These are phyloP conservation scores for Tetramorium bicarinatum DNA, from an alignment of 2,888 invertebrate genomes.

Conservation along the genomic window DNA sequence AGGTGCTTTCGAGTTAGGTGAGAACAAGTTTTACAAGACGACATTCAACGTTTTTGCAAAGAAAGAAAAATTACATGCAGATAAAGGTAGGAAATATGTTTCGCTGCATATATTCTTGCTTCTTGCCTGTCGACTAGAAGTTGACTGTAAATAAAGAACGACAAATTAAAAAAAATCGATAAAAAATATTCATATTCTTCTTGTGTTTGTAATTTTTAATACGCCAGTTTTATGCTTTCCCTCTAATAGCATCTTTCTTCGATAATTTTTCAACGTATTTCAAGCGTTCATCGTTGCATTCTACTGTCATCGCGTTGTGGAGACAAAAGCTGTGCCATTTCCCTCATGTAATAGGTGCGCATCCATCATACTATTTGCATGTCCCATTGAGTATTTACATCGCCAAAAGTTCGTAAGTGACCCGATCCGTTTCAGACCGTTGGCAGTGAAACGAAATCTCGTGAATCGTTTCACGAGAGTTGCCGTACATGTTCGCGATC, in stretches of 20 bases:
- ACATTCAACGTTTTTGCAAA: constrained; percentile 12
- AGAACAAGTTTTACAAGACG: constrained; percentile 20
- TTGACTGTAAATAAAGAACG: constrained; percentile 13
- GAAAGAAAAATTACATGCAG: constrained; percentile 38
- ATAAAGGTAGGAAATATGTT: constrained; percentile 34
- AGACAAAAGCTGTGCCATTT: constrained; percentile 30
- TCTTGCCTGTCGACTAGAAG: constrained; percentile 19
- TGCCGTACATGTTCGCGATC: not conserved
- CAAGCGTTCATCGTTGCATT: not conserved
- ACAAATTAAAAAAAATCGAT: not conserved
- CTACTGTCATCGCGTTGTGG: not conserved
- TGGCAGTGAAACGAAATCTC: constrained; percentile 31
- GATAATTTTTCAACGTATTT: constrained; percentile 24
- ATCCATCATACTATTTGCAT: constrained; percentile 27
- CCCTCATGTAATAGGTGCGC: not conserved
- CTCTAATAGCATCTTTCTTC: not conserved
- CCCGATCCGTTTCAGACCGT: constrained; percentile 26
- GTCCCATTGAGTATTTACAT: constrained; percentile 29
- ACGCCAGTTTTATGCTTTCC: not conserved
- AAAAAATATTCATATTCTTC: constrained; percentile 19
- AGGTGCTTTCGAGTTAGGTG: constrained; percentile 13
- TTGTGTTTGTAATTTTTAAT: not conserved
- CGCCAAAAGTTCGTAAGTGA: constrained; percentile 29
- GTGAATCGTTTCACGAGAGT: constrained; percentile 40
- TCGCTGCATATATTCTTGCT: constrained; percentile 11